Base-by-base conservation (phyloP, 2,888 invertebrate genomes). In the Cyaniris semiargus region DNA sequence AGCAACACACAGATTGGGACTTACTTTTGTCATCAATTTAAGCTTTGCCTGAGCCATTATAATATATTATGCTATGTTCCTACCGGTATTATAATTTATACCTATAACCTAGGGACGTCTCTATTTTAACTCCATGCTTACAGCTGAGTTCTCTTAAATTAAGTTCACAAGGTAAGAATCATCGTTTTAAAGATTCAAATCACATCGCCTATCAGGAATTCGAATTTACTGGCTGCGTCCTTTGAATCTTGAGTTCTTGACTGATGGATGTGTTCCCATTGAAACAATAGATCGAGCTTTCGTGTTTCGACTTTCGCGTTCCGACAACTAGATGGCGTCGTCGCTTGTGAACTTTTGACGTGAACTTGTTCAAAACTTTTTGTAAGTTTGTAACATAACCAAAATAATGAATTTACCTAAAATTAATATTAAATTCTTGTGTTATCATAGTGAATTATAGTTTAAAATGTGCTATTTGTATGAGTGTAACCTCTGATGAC, bases 401-500 rank as follows among this genome's bases (percentile, higher is more conserved):
- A 93, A 92, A 93, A 92, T 92, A 92, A 88, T 91, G 91, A 93
- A 92, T 93, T 91, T 92, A 92, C 86, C 88, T 90, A 85, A 90
- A 89, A 88, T 90, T 66, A 74, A 27, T 77, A 44, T n/a, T 66
- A 74, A 34, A 48, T 77, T 27, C 71, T 75, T 77, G 72, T 78
- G 56, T 76, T 31, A 79, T 76, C 77, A 34, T 70, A 71, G 53
- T 76, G 48, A 78, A 66, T 38, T 77, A 23, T 79, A 77, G 70
- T 70, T 58, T 23, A 27, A 13, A 74, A 74, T 74, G 48, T 48
- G 23, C 23, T 74, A 53, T 76, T 72, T 21, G 38, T 66, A n/a
- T 79, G 7, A 56, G 15, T 44, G 44, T 66, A 48, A 0, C 18
- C 23, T 53, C 56, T 56, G 21, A 34, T 38, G 4, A 53, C 18